These are phyloP conservation scores for Perca fluviatilis DNA, from an alignment of 2,113 vertebrate genomes.

Conservation along the genomic window DNA sequence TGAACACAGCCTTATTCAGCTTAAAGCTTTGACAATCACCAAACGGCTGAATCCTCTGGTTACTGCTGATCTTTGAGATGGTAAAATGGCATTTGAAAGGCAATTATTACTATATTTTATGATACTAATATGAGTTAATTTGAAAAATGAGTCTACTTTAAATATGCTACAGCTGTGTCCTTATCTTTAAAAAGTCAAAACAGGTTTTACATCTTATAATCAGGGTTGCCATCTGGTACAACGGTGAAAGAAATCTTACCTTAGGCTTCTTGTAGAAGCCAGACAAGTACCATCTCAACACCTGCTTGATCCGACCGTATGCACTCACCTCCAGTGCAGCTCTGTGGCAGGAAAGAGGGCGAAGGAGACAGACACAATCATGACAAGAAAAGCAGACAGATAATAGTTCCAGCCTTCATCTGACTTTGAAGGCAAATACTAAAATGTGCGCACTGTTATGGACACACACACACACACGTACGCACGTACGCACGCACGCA, in stretches of 20 bases:
- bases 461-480: neutral
- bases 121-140: neutral
- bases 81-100: neutral
- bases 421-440: neutral
- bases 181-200: neutral
- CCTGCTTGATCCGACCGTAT: slow-evolving; percentile 91
- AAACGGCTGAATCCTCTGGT: neutral
- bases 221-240: neutral
- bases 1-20: neutral
- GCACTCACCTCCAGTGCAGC: slow-evolving; percentile 88
- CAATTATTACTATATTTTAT: neutral
- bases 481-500: too few relatives aligned
- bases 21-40: neutral
- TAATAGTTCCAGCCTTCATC: neutral
- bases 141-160: neutral
- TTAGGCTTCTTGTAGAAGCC: slow-evolving; percentile 98
- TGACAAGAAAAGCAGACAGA: neutral
- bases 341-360: slow-evolving; percentile 75
- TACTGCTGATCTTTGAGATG: neutral
- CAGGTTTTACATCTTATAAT: neutral
- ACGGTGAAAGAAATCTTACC: slow-evolving; percentile 78
- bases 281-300: slow-evolving; percentile 93
- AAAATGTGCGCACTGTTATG: neutral
- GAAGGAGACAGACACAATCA: neutral
- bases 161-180: neutral